phyloP scores from a whole-genome alignment of 2,113 vertebrate genomes.

The Atherinomorus stipes region DNA sequence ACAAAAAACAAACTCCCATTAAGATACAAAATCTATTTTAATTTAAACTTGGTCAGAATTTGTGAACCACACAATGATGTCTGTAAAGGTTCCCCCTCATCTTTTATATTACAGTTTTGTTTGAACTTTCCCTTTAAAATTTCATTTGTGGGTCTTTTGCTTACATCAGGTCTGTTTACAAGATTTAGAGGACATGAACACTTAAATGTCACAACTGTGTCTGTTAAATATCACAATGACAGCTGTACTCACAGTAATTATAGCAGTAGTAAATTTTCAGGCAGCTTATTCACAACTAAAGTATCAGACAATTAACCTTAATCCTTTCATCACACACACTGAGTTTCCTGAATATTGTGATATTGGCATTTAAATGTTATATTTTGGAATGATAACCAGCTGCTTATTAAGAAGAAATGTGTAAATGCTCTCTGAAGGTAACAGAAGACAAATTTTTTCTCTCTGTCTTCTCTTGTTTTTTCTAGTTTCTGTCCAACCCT shows the following conservation, averaged over 20 bases:
- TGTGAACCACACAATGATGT: accelerated
- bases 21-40: no score
- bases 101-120: not conserved
- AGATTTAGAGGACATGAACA: not conserved
- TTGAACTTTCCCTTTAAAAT: not conserved
- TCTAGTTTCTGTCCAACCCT: slow-evolving; percentile 95
- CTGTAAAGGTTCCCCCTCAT: accelerated
- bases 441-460: not conserved
- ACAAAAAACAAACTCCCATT: no score
- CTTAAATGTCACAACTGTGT: not conserved
- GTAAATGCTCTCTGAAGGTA: no score
- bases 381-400: no score
- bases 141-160: not conserved
- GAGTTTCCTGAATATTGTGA: no score
- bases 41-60: no score
- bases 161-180: not conserved
- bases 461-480: not conserved
- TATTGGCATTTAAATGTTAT: no score
- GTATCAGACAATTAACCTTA: no score
- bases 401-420: no score
- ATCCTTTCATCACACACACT: no score
- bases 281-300: no score
- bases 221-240: not conserved
- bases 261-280: not conserved
- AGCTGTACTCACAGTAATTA: not conserved